Evolutionary conservation across 1,140 invertebrate species (phyloP).

Genomic region (Pseudomyrmex dendroicus): DNA sequence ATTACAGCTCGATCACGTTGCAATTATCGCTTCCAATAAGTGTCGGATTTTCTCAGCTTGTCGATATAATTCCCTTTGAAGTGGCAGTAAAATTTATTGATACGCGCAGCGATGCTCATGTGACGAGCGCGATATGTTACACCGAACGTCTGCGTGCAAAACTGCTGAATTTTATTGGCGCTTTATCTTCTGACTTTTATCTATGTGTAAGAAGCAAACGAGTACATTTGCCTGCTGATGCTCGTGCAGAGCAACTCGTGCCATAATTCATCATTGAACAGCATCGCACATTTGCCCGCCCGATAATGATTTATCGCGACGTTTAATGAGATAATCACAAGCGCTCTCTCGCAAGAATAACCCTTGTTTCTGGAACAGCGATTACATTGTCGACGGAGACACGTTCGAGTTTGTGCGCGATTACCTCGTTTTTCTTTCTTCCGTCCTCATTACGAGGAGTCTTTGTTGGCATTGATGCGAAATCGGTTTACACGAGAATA

Average conservation of each 20-base stretch:
- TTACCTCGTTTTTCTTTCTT: conserved; percentile 16
- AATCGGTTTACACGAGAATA: conserved; percentile 6
- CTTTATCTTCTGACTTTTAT: conserved; percentile 14
- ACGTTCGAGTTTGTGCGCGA: neutral
- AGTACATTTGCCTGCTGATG: neutral
- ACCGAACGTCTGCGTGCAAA: neutral
- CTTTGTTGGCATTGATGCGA: conserved; percentile 11
- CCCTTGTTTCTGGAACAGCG: conserved; percentile 26
- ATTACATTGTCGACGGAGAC: neutral
- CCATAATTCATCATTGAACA: conserved; percentile 32
- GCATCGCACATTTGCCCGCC: conserved; percentile 7
- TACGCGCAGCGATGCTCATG: neutral
- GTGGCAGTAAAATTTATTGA: conserved; percentile 44
- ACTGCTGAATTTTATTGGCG: conserved; percentile 1
- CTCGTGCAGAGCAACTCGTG: conserved; percentile 1
- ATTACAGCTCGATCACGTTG: neutral
- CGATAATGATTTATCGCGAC: conserved; percentile 47
- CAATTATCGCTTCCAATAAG: conserved; percentile 11
- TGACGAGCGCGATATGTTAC: neutral
- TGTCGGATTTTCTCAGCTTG: conserved; percentile 5
- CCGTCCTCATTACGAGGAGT: neutral
- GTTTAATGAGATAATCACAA: conserved; percentile 32
- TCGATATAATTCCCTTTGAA: conserved; percentile 37
- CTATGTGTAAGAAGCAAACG: conserved; percentile 8
- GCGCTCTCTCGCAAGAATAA: neutral